A percentile compares a stretch with the other conserved stretches of the same genome.
These are phyloP conservation scores for Caenorhabditis sp. DNA, from an alignment of 2,888 invertebrate genomes.

Conservation along the genomic window DNA sequence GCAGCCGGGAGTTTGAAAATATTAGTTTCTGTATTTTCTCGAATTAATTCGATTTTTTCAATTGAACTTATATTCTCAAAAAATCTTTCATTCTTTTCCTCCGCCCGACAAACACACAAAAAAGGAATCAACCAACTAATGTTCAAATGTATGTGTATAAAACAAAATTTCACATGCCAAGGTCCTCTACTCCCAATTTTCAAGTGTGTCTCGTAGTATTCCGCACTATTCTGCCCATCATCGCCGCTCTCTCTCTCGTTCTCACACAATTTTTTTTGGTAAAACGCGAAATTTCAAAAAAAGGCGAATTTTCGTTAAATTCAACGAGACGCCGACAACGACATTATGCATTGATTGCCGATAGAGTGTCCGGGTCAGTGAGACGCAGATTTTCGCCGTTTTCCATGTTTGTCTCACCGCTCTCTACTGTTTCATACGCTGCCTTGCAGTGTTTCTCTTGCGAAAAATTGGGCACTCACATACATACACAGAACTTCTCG, in stretches of 20 bases:
- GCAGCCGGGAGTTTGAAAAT: neutral
- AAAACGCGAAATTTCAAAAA: neutral
- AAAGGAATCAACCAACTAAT: too few species aligned
- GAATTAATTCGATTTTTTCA: neutral
- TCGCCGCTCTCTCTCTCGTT: neutral
- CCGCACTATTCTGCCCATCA: neutral
- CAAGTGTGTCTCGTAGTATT: neutral
- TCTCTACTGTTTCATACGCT: neutral
- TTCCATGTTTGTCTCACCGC: neutral
- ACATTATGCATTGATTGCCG: neutral
- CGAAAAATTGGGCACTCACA: too few species aligned
- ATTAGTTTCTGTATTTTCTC: neutral
- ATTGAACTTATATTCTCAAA: neutral
- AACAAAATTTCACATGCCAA: neutral
- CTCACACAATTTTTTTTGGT: neutral
- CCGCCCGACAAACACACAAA: too few species aligned
- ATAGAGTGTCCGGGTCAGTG: neutral
- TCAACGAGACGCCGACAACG: slow-evolving; percentile 7
- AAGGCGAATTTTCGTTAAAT: neutral
- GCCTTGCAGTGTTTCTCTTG: too few species aligned
- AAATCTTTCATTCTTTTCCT: too few species aligned
- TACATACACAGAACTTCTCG: too few species aligned
- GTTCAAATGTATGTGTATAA: neutral
- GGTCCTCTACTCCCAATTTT: neutral
- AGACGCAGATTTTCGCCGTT: neutral